Evolutionary conservation across 2,888 invertebrate genomes (phyloP), one percentile per base, ranked within the genome.

Genomic region (Plagodis pulveraria): DNA sequence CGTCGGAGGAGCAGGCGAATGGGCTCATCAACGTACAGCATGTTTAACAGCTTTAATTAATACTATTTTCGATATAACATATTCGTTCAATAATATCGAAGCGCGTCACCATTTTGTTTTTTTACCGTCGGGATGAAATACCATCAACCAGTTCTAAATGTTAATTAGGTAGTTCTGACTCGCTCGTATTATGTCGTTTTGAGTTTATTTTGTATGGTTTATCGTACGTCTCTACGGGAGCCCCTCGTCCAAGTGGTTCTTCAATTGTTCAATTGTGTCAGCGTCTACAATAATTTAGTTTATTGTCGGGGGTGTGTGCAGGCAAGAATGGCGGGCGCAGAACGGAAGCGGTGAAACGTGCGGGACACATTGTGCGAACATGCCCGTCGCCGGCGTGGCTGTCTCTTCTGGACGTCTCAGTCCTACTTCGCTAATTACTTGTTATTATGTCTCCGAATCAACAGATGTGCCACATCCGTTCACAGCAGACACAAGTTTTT

Each of bases 391-490:
- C 36, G 38, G 55, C 67, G 69, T 70, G 70, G 53, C 49, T 65
- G 69, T 63, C 74, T 74, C 59, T 67, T 63, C 76, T 77, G 78
- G 79, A 77, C 78, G 70, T 58, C n/a, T n/a, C 76, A 71, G 74
- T 50, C 78, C 81, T 83, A 80, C 79, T 83, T 84, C 74, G 84
- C 87, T 91, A 91, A 91, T 91, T 90, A 87, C 87, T 85, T 81
- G 81, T 87, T 86, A 89, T 88, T 87, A 85, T 86, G 87, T 85
- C 87, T 84, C 84, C 84, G 80, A 81, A 75, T 73, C 83, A 87
- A 84, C 92, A 91, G 86, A 91, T 92, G 92, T 87, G 86, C 84
- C 79, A 89, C 92, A 92, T 92, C 92, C 92, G 91, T 75, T 86
- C 78, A 63, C 74, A 74, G 80, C 69, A 41, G 41, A 61, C 51